Base-by-base conservation (phyloP, 1,140 invertebrate species). In the Phocides pigmalion region DNA sequence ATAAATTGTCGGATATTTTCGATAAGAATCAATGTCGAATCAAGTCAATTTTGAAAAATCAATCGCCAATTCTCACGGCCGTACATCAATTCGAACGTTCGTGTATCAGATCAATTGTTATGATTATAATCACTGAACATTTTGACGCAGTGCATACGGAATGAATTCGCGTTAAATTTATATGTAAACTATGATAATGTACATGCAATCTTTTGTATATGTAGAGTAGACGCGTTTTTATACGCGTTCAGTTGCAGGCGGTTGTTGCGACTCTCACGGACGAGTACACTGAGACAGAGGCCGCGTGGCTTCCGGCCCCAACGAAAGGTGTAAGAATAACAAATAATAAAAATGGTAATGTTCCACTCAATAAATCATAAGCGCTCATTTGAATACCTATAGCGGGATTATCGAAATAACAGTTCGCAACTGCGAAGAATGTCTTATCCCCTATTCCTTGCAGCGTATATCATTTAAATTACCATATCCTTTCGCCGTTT, bases 261-360 rank as follows among this genome's bases (percentile, higher is more conserved):
- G 76, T 72, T 74, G 56, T 72, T 64, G 74, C 63, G 63, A 84
- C 76, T 90, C 89, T 89, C 89, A 91, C 89, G 89, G 85, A 64
- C 81, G 84, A 91, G 69, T 85, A 84, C 76, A 76, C 84, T 83
- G 83, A 91, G 89, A 90, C 89, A 84, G 64, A 85, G 76, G 86
- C 85, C 89, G 82, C 89, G 87, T 89, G 89, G 79, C 87, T 90
- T 88, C 89, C 86, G 77, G 84, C 87, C 87, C 87, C 76, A 82
- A 72, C 76, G 74, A 90, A 89, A 90, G 83, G 89, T 89, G 90
- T 91, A 90, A 91, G 87, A 92, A 92, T 92, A 92, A 92, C 91
- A 92, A 92, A 92, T 92, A 92, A 92, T 92, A 92, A 92, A 92
- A 92, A 92, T 92, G 91, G 82, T 86, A 92, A 92, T 92, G 89